Evolutionary conservation across 2,888 invertebrate species (phyloP).

Genomic region (Biston stratarius): DNA sequence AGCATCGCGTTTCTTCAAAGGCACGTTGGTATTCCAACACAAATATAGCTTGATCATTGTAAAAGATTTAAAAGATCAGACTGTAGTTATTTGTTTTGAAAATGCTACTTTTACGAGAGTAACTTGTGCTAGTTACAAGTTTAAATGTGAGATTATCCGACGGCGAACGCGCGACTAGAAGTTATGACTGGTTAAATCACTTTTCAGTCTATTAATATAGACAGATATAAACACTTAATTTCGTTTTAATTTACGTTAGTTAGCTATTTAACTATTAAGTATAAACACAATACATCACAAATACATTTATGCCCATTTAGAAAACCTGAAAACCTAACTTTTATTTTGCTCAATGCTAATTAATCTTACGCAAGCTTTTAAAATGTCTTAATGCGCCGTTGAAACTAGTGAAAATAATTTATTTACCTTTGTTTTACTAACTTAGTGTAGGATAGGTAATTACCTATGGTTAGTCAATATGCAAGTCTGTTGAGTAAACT

Average conservation of each 20-base stretch:
- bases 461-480: conserved; percentile 43
- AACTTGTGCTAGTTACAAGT: conserved; percentile 42
- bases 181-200: conserved; percentile 48
- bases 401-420: conserved; percentile 37
- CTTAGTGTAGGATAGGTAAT: conserved; percentile 41
- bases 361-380: conserved; percentile 12
- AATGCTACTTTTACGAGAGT: conserved; percentile 46
- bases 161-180: conserved; percentile 46
- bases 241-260: conserved; percentile 45
- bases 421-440: conserved; percentile 48
- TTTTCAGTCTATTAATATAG: conserved; percentile 49
- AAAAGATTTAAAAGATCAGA: conserved; percentile 42
- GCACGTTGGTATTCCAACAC: conserved; percentile 42
- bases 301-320: not conserved
- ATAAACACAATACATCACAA: not conserved
- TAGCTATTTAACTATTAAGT: conserved; percentile 17
- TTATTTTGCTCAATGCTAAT: conserved; percentile 11
- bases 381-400: conserved; percentile 21
- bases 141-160: conserved; percentile 41
- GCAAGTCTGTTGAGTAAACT: conserved; percentile 45
- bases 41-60: conserved; percentile 47
- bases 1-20: conserved; percentile 68
- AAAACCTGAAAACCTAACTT: conserved; percentile 5
- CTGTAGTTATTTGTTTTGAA: conserved; percentile 46
- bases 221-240: conserved; percentile 54